These are phyloP conservation scores for Amniataba percoides DNA, from an alignment of 2,797 vertebrate species.

Conservation along the genomic window DNA sequence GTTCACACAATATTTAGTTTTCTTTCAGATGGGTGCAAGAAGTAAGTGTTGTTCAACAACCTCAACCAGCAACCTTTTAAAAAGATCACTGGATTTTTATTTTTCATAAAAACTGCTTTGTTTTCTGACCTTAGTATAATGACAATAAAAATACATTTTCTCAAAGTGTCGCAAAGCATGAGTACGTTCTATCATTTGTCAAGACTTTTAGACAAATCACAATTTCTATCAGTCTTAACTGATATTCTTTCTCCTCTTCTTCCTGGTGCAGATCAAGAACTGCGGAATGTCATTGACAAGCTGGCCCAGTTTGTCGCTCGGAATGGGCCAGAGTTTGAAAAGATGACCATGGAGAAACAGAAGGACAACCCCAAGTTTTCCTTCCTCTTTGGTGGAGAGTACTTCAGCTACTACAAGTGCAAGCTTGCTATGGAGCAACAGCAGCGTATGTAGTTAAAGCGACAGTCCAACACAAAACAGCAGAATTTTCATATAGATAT, in stretches of 20 bases:
- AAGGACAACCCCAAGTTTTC: constrained; percentile 98
- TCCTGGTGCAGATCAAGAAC: constrained; percentile 91
- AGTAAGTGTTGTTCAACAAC: background rate
- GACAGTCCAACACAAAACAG: constrained; percentile 4
- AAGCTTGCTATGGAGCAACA: constrained; percentile 96
- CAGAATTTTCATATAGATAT: constrained; percentile 6
- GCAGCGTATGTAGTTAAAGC: constrained; percentile 89
- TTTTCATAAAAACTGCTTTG: background rate
- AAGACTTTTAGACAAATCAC: background rate
- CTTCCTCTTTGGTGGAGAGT: constrained; percentile 98
- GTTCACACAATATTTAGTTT: background rate
- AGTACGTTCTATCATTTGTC: background rate
- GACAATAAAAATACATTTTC: background rate
- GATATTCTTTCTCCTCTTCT: background rate
- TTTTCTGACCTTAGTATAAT: background rate
- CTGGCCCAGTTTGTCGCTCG: constrained; percentile 97
- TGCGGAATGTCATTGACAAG: constrained; percentile 98
- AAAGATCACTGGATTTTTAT: background rate
- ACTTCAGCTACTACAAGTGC: constrained; percentile 98
- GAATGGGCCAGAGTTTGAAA: constrained; percentile 98
- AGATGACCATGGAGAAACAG: constrained; percentile 99
- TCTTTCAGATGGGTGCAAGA: background rate
- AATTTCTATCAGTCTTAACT: background rate
- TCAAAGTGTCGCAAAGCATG: background rate
- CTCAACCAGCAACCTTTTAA: background rate